phyloP scores from a whole-genome alignment of 2,797 vertebrate genomes.

The Pitangus sulphuratus region DNA sequence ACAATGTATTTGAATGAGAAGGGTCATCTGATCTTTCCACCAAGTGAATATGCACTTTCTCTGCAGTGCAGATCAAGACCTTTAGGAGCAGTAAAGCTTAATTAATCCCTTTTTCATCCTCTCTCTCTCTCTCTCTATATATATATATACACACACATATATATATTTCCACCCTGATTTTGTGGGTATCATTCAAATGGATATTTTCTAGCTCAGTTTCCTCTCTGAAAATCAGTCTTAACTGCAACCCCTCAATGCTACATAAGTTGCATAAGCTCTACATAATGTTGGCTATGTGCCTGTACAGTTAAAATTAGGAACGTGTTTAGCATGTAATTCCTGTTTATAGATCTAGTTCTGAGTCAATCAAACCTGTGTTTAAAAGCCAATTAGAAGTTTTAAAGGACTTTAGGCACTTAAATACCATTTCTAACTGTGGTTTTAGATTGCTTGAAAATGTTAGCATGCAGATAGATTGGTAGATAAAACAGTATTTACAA shows the following conservation, averaged over 20 bases:
- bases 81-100: not conserved
- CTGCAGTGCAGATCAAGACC: not conserved
- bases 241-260: not conserved
- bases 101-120: not conserved
- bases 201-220: not conserved
- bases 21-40: not conserved
- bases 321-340: not conserved
- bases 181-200: not conserved
- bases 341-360: not conserved
- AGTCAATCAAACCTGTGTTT: not conserved
- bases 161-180: not conserved
- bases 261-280: not conserved
- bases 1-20: not conserved
- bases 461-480: not conserved
- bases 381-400: not conserved
- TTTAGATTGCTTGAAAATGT: not conserved
- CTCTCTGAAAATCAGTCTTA: not conserved
- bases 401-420: not conserved
- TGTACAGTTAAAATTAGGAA: not conserved
- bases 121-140: not conserved
- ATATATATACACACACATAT: too few species aligned
- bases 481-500: not conserved
- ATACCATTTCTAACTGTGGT: not conserved
- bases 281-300: not conserved
- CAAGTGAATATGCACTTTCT: not conserved